A percentile compares a stretch with the other conserved stretches of the same genome.
phyloP scores from a whole-genome alignment of 2,113 vertebrate species.

The Podilymbus podiceps region DNA sequence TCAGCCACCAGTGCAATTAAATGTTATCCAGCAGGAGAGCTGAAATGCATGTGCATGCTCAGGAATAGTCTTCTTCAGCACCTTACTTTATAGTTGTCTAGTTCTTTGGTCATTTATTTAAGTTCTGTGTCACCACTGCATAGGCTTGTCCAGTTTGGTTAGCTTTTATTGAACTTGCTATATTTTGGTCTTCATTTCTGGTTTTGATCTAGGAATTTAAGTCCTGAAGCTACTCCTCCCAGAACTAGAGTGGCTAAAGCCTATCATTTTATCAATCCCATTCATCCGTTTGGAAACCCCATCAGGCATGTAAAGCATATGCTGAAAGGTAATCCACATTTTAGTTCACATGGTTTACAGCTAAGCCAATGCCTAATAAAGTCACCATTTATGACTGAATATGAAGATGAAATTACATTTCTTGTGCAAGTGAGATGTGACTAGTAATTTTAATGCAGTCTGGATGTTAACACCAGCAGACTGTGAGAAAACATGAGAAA shows the following conservation, averaged over 20 bases:
- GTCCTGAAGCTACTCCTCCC: neutral
- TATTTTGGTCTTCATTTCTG: neutral
- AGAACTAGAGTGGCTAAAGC: neutral
- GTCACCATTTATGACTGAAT: neutral
- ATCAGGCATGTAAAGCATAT: neutral
- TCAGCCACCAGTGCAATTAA: neutral
- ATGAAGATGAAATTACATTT: neutral
- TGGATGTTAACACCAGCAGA: neutral
- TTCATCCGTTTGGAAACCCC: neutral
- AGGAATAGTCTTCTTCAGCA: neutral
- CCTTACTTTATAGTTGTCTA: neutral
- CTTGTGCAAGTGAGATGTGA: neutral
- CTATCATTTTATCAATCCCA: neutral
- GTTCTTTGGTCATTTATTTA: neutral
- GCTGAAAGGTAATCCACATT: neutral
- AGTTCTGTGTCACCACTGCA: neutral
- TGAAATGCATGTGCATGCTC: neutral
- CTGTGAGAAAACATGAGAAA: neutral
- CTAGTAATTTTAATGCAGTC: neutral
- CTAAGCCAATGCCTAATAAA: neutral
- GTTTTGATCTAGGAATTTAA: neutral
- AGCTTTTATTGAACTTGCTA: neutral
- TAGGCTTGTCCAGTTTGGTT: neutral
- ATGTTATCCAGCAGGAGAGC: neutral
- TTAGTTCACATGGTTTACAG: neutral